Evolutionary conservation across 2,113 vertebrate genomes (phyloP).

Genomic region (Tautogolabrus adspersus): DNA sequence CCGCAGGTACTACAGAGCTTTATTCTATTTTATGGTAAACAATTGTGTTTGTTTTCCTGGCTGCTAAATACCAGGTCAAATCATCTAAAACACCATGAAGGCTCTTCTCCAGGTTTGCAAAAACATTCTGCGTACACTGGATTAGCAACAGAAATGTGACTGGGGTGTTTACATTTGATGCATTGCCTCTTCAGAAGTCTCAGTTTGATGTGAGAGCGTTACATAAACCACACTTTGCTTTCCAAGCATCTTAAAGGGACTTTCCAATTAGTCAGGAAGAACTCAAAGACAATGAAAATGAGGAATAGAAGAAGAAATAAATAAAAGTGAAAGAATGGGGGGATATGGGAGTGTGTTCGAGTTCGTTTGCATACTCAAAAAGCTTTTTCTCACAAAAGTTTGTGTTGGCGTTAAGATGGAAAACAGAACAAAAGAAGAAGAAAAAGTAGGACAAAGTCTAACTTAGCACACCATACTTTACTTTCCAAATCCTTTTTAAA

Average conservation of each 20-base stretch:
- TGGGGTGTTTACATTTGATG: conserved; percentile 48
- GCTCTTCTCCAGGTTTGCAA: conserved; percentile 28
- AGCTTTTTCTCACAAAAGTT: conserved; percentile 14
- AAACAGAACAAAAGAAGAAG: conserved; percentile 27
- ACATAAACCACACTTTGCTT: conserved; percentile 42
- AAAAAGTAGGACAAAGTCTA: conserved; percentile 32
- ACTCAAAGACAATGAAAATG: conserved; percentile 28
- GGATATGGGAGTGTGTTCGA: conserved; percentile 11
- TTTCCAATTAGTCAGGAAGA: conserved; percentile 40
- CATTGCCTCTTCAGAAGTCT: conserved; percentile 27
- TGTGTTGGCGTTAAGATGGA: conserved; percentile 31
- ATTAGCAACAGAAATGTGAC: conserved; percentile 51
- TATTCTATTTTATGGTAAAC: background rate
- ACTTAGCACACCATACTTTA: conserved; percentile 1
- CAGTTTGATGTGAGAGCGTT: conserved; percentile 50
- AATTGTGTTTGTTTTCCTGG: conserved; percentile 48
- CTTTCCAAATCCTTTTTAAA: conserved; percentile 23
- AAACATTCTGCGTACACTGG: conserved; percentile 20
- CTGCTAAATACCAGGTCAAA: conserved; percentile 57
- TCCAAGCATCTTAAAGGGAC: conserved; percentile 31
- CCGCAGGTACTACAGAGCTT: conserved; percentile 36
- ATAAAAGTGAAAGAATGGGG: conserved; percentile 30
- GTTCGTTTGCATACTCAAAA: conserved; percentile 39
- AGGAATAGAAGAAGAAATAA: conserved; percentile 7
- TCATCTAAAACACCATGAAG: conserved; percentile 43